phyloP scores from a whole-genome alignment of 2,113 vertebrate genomes.

The Copsychus sechellarum region DNA sequence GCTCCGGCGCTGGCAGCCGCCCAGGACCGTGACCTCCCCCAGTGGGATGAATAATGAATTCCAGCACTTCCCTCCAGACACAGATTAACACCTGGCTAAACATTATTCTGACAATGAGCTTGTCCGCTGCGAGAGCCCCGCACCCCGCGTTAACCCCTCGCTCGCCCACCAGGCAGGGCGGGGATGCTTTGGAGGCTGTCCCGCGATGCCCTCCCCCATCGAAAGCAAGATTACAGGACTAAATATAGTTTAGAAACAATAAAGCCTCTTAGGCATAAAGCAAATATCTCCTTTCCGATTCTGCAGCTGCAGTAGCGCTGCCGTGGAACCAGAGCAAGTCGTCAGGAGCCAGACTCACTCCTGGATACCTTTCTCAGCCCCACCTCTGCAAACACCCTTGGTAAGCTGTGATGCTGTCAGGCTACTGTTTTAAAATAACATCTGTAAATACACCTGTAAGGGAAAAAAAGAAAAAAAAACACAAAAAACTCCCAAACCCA shows the following conservation, averaged over 20 bases:
- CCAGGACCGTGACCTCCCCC: slow-evolving; percentile 73
- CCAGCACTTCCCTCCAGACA: slow-evolving; percentile 73
- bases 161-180: not conserved
- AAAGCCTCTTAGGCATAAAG: slow-evolving; percentile 57
- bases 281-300: slow-evolving; percentile 24
- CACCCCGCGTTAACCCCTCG: slow-evolving; percentile 50
- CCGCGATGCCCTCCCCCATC: not conserved
- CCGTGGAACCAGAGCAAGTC: not conserved
- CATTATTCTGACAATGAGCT: slow-evolving; percentile 74
- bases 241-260: slow-evolving; percentile 66
- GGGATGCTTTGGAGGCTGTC: not conserved
- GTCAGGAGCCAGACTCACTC: not conserved
- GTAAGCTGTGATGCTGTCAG: not conserved
- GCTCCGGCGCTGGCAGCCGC: slow-evolving; percentile 67
- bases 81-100: slow-evolving; percentile 83
- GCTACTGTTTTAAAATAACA: not conserved
- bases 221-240: slow-evolving; percentile 49
- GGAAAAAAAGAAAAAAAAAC: not conserved
- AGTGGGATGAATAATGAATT: slow-evolving; percentile 75
- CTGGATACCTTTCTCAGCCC: not conserved
- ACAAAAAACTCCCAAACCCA: not conserved
- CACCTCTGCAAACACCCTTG: not conserved
- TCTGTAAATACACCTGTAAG: not conserved
- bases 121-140: slow-evolving; percentile 1
- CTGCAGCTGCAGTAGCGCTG: not conserved